These are phyloP conservation scores for Sebastiscus tertius DNA, from an alignment of 2,797 vertebrate species.

Conservation along the genomic window DNA sequence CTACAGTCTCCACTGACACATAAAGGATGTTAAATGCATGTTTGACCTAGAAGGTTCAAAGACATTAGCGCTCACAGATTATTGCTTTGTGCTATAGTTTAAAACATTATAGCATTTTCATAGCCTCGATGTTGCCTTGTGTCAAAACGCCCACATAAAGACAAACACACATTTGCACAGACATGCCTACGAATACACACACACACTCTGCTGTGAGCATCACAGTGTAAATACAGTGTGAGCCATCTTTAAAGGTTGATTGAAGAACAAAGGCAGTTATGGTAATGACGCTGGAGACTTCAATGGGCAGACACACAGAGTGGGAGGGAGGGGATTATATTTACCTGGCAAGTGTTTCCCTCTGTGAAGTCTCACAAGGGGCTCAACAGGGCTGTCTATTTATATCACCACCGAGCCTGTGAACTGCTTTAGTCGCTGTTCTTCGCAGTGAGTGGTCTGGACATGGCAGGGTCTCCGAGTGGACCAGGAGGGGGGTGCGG, in stretches of 20 bases:
- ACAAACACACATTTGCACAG: constrained; percentile 14
- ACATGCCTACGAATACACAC: background rate
- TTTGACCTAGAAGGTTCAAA: constrained; percentile 47
- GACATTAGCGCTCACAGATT: constrained; percentile 32
- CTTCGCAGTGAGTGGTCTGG: background rate
- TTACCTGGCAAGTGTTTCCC: constrained; percentile 37
- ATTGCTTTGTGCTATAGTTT: constrained; percentile 39
- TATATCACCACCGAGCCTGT: constrained; percentile 15
- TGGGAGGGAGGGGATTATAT: constrained; percentile 27
- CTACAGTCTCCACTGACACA: background rate
- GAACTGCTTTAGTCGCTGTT: constrained; percentile 6
- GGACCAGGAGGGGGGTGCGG: background rate
- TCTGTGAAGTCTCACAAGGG: constrained; percentile 33
- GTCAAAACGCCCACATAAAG: constrained; percentile 4
- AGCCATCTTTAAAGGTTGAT: constrained; percentile 45
- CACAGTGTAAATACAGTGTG: constrained; percentile 8
- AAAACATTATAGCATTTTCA: constrained; percentile 19
- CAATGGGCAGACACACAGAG: background rate
- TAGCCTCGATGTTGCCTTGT: background rate
- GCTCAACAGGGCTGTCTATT: constrained; percentile 26
- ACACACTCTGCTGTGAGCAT: background rate
- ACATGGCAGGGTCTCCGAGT: background rate
- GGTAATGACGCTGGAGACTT: constrained; percentile 21
- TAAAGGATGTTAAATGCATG: constrained; percentile 25
- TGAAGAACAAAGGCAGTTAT: constrained; percentile 56